Evolutionary conservation across 2,113 vertebrate genomes (phyloP).

Genomic region (Anser cygnoides): DNA sequence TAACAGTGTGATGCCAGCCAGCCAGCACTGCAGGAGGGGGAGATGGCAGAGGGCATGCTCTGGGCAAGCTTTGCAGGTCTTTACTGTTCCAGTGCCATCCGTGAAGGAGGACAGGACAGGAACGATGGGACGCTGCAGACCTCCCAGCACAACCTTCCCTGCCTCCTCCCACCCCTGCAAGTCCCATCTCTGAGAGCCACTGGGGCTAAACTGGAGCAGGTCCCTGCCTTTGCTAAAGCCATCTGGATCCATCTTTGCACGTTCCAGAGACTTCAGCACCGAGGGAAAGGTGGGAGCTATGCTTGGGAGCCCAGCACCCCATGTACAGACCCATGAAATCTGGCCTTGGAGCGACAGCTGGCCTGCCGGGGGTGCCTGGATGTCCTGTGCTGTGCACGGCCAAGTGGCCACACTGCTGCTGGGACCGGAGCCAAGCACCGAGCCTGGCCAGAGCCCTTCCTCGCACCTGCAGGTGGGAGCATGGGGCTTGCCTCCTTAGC

Average conservation of each 20-base stretch:
- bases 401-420: neutral
- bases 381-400: neutral
- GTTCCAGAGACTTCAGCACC: neutral
- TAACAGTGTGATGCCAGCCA: neutral
- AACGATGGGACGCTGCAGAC: neutral
- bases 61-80: neutral
- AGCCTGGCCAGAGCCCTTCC: neutral
- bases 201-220: neutral
- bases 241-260: neutral
- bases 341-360: neutral
- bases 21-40: neutral
- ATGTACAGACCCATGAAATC: neutral
- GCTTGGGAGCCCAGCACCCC: neutral
- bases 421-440: neutral
- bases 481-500: neutral
- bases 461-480: accelerated
- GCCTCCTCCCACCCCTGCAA: neutral
- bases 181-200: neutral
- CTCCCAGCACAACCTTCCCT: neutral
- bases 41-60: neutral
- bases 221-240: neutral
- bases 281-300: neutral
- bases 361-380: neutral
- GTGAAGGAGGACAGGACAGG: neutral
- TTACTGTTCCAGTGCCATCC: neutral